Conservation (phyloP, 2,888 invertebrate species). For the Latheticus oryzae region DNA sequence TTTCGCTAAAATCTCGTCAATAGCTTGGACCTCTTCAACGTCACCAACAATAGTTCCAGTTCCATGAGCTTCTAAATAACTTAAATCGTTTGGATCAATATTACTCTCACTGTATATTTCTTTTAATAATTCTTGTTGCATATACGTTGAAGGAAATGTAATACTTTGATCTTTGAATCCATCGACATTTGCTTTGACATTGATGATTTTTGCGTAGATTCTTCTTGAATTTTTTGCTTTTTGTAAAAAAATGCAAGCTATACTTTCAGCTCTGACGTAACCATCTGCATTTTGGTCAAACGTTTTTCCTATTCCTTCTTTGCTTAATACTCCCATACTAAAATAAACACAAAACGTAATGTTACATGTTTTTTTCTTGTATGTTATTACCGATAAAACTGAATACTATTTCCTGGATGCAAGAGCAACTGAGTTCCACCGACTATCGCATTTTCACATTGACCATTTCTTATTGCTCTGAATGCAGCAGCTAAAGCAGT, state of each 20-base stretch:
- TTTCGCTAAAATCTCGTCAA: conserved; percentile 82
- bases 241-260: conserved; percentile 78
- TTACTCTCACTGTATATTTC: conserved; percentile 78
- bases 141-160: conserved; percentile 64
- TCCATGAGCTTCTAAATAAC: conserved; percentile 90
- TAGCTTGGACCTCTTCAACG: conserved; percentile 88
- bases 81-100: conserved; percentile 76
- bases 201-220: conserved; percentile 62
- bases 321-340: conserved; percentile 78
- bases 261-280: conserved; percentile 82
- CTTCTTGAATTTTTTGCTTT: conserved; percentile 67
- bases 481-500: conserved; percentile 88
- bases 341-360: too few relatives aligned
- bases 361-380: too few relatives aligned
- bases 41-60: conserved; percentile 88
- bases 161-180: conserved; percentile 63
- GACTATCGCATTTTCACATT: conserved; percentile 90
- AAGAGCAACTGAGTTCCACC: conserved; percentile 79
- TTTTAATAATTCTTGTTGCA: conserved; percentile 71
- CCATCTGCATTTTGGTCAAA: conserved; percentile 87
- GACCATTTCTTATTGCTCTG: conserved; percentile 79
- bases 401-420: conserved; percentile 88
- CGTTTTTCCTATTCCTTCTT: conserved; percentile 87
- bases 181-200: conserved; percentile 61
- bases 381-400: too few relatives aligned